These are phyloP conservation scores for Onthophagus sagittarius DNA, from an alignment of 2,888 invertebrate species.

Conservation along the genomic window DNA sequence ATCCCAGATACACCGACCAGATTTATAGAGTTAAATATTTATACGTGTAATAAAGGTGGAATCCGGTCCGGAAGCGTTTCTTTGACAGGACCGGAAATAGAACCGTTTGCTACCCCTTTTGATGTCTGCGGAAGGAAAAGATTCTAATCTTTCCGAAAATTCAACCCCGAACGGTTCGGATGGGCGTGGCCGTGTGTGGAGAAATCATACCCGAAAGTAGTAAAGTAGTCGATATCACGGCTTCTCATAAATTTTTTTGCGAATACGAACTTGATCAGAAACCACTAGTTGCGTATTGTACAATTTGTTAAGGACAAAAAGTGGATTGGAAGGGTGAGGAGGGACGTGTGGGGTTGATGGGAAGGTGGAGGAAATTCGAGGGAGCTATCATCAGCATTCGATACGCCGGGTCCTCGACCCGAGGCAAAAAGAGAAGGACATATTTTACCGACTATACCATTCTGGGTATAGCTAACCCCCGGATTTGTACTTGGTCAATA, in stretches of 20 bases:
- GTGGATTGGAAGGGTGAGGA: background rate
- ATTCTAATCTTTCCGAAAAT: background rate
- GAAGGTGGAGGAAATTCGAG: background rate
- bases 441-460: background rate
- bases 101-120: background rate
- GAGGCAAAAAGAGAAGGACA: constrained; percentile 1
- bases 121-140: background rate
- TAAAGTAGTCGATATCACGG: background rate
- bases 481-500: constrained; percentile 10
- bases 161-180: background rate
- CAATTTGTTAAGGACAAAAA: constrained; percentile 1
- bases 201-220: background rate
- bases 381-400: constrained; percentile 5
- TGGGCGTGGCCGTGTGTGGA: background rate
- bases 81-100: background rate
- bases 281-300: constrained; percentile 5
- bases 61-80: background rate
- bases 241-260: no score
- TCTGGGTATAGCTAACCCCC: constrained; percentile 1
- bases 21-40: background rate
- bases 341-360: background rate
- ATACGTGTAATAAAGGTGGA: background rate
- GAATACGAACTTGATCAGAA: background rate
- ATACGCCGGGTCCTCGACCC: background rate
- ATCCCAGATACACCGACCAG: background rate